Base-by-base conservation (phyloP, 30 jellyfish, hydroid and myxozoan genomes). In the Hydractinia echinata region DNA sequence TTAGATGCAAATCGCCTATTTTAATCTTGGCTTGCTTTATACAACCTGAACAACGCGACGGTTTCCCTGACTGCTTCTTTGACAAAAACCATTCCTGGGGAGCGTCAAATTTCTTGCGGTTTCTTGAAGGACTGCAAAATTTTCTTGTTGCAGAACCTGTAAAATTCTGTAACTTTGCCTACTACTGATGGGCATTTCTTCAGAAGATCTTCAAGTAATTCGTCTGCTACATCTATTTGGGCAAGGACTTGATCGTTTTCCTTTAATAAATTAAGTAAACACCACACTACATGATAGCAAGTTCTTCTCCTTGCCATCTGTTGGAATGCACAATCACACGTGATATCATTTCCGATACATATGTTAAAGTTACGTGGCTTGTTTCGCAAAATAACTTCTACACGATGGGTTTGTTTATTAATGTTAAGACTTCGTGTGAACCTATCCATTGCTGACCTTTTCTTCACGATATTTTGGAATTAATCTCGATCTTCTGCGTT, bases 41-140 rank as follows among this genome's bases (percentile, higher is more conserved):
- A 66, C 87, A 79, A 4, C 87, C 87, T 39, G 87, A 61, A 79
- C 87, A 79, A 48, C 84, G 82, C 30, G 82, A 64, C 20, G 82
- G 13, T 66, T 58, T 77, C 85, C 78, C 52, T 3, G 73, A 67
- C 44, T 30, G 44, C 44, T 30, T 30, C 44, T 30, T 30, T 30
- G 44, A 2, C 44, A 30, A 30, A 30, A 30, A 0, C 44, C 44
- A 30, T 58, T 58, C 69, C 69, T 58, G 69, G 3, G 69, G 3
- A 3, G 7, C 85, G 53, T 77, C 58, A 77, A 77, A 77, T 68
- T 77, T 77, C 79, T 55, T 18, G 82, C 58, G 84, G 87, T 44
- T 71, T 53, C 66, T 66, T 53, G 58, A 53, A 68, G 48, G 48
- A 55, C 51, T 72, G 82, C 48, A 53, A 72, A 53, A 79, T 48